Evolutionary conservation across 1,140 invertebrate species (phyloP).

Genomic region (Monochamus saltuarius): DNA sequence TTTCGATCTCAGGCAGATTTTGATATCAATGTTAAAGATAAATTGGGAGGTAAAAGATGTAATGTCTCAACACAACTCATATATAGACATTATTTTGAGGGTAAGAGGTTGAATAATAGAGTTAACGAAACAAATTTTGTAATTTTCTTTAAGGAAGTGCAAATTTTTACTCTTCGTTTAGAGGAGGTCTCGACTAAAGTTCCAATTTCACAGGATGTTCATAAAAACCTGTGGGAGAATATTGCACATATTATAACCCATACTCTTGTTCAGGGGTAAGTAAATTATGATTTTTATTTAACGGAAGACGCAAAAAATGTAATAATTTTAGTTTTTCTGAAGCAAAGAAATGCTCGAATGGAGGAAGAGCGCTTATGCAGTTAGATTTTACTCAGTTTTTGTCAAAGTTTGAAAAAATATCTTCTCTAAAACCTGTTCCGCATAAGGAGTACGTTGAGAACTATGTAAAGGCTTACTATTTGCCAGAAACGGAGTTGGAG

Average conservation of each 20-base stretch:
- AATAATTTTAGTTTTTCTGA: slow-evolving; percentile 70
- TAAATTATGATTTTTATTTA: slow-evolving; percentile 10
- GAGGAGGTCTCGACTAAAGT: slow-evolving; percentile 67
- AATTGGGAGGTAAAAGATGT: slow-evolving; percentile 97
- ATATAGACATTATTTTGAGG: slow-evolving; percentile 73
- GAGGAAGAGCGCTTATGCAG: slow-evolving; percentile 95
- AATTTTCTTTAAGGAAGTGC: slow-evolving; percentile 64
- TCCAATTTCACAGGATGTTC: slow-evolving; percentile 69
- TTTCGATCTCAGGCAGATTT: slow-evolving; percentile 77
- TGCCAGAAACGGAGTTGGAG: slow-evolving; percentile 84
- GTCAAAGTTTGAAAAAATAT: slow-evolving; percentile 86
- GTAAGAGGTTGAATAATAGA: slow-evolving; percentile 49
- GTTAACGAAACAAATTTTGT: background rate
- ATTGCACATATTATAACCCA: slow-evolving; percentile 80
- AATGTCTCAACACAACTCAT: slow-evolving; percentile 91
- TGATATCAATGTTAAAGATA: slow-evolving; percentile 85
- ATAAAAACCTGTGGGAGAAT: slow-evolving; percentile 80
- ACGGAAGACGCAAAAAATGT: background rate
- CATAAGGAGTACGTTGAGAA: slow-evolving; percentile 88
- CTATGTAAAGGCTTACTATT: slow-evolving; percentile 96
- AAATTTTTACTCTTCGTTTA: slow-evolving; percentile 75
- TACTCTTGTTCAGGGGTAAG: slow-evolving; percentile 89
- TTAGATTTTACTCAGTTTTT: slow-evolving; percentile 95
- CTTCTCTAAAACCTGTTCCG: slow-evolving; percentile 79
- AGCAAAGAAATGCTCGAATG: slow-evolving; percentile 93